phyloP scores from a whole-genome alignment of 2,888 invertebrate species.

The Cotesia congregata region DNA sequence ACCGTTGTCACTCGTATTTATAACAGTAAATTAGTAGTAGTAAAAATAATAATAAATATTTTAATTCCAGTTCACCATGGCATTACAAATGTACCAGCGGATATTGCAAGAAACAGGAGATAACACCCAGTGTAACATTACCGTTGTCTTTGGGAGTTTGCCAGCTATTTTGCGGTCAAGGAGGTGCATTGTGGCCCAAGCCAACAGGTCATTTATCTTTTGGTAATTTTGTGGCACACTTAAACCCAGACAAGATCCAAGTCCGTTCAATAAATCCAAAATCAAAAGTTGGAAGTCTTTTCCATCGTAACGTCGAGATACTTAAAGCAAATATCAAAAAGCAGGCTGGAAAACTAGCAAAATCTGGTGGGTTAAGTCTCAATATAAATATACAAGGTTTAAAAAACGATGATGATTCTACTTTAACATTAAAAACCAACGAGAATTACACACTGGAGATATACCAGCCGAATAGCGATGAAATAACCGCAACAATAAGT shows the following conservation, averaged over 20 bases:
- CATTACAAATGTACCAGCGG: constrained; percentile 63
- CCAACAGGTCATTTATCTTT: constrained; percentile 75
- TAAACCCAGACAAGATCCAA: constrained; percentile 73
- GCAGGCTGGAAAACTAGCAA: constrained; percentile 33
- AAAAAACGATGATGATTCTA: constrained; percentile 45
- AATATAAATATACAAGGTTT: constrained; percentile 51
- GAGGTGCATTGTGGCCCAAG: constrained; percentile 77
- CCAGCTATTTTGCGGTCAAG: constrained; percentile 76
- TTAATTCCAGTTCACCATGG: constrained; percentile 61
- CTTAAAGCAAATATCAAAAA: constrained; percentile 54
- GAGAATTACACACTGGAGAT: constrained; percentile 73
- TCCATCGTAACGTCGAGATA: constrained; percentile 56
- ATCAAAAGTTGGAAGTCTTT: constrained; percentile 57
- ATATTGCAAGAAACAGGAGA: constrained; percentile 59
- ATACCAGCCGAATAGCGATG: constrained; percentile 48
- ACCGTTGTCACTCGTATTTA: neutral
- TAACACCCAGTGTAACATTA: constrained; percentile 50
- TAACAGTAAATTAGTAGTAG: neutral
- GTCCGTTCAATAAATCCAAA: constrained; percentile 65
- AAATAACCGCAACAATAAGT: constrained; percentile 72
- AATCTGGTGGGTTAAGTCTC: constrained; percentile 50
- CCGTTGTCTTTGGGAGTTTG: constrained; percentile 73
- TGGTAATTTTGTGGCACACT: constrained; percentile 72
- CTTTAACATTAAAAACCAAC: constrained; percentile 73
- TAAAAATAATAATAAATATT: neutral